Conservation (phyloP, 1,140 invertebrate species). For the Rhyzopertha dominica region DNA sequence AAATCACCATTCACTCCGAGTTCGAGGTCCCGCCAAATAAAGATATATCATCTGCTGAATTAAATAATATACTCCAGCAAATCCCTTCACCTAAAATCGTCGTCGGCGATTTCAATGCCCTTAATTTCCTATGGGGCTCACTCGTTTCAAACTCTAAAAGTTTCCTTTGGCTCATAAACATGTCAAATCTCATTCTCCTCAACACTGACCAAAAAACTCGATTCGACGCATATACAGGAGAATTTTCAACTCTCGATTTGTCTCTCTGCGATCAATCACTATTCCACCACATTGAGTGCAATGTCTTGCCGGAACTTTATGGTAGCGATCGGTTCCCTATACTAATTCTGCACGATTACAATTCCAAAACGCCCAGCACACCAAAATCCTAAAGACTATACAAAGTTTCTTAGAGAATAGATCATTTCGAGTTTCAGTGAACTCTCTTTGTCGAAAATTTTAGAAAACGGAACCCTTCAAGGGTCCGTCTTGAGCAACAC, state of each 20-base stretch:
- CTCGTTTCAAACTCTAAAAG: not conserved
- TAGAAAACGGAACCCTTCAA: too few species aligned
- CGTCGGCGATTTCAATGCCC: conserved; percentile 6
- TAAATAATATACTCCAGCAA: not conserved
- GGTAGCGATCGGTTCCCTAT: conserved; percentile 2
- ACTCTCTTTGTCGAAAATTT: too few species aligned
- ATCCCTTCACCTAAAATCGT: conserved; percentile 6
- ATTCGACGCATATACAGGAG: conserved; percentile 1
- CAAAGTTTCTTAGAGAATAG: too few species aligned
- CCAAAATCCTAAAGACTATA: too few species aligned
- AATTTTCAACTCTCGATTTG: conserved; percentile 7
- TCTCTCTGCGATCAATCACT: conserved; percentile 7
- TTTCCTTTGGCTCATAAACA: conserved; percentile 1
- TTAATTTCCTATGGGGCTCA: conserved; percentile 4
- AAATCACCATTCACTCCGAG: too few species aligned
- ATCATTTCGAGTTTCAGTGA: too few species aligned
- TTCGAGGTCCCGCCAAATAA: conserved; percentile 3
- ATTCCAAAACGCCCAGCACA: too few species aligned
- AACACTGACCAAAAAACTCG: conserved; percentile 1
- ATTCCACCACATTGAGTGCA: not conserved
- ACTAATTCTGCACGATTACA: conserved; percentile 1
- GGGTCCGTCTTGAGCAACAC: too few species aligned
- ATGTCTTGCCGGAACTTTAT: not conserved
- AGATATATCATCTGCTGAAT: too few species aligned
- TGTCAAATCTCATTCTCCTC: conserved; percentile 7